Evolutionary conservation across 2,113 vertebrate genomes (phyloP).

Genomic region (Xiphias gladius): DNA sequence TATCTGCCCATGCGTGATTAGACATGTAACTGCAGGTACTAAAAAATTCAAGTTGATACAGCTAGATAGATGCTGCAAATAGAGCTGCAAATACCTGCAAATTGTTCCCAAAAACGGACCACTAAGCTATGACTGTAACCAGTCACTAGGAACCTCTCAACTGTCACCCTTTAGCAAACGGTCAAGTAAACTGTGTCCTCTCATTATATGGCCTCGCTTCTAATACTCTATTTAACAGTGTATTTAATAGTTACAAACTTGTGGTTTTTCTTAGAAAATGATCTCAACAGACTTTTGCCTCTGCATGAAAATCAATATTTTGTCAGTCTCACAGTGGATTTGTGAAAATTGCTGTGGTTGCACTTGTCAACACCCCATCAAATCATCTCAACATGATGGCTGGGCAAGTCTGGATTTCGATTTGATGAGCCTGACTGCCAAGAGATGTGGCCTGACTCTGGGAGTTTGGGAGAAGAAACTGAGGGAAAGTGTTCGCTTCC

Average conservation of each 20-base stretch:
- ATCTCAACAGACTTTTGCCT: no score
- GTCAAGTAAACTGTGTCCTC: no score
- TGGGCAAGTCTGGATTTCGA: not conserved
- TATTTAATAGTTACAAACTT: not conserved
- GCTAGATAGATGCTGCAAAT: not conserved
- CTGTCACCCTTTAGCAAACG: not conserved
- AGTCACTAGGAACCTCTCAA: not conserved
- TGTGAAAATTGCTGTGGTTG: not conserved
- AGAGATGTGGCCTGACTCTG: not conserved
- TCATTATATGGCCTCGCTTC: not conserved
- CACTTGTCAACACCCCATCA: constrained; percentile 4
- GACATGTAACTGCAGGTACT: not conserved
- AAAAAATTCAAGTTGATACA: not conserved
- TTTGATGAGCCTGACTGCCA: not conserved
- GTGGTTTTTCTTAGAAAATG: not conserved
- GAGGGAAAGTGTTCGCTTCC: not conserved
- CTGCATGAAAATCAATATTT: no score
- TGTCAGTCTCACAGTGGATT: no score
- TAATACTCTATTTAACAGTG: not conserved
- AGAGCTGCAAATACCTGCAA: constrained; percentile 1
- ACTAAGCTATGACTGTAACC: not conserved
- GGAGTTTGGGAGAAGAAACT: not conserved
- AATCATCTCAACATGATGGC: not conserved
- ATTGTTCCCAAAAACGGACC: not conserved
- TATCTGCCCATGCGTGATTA: not conserved